Conservation (phyloP, 2,797 vertebrate species). For the Erpetoichthys calabaricus region DNA sequence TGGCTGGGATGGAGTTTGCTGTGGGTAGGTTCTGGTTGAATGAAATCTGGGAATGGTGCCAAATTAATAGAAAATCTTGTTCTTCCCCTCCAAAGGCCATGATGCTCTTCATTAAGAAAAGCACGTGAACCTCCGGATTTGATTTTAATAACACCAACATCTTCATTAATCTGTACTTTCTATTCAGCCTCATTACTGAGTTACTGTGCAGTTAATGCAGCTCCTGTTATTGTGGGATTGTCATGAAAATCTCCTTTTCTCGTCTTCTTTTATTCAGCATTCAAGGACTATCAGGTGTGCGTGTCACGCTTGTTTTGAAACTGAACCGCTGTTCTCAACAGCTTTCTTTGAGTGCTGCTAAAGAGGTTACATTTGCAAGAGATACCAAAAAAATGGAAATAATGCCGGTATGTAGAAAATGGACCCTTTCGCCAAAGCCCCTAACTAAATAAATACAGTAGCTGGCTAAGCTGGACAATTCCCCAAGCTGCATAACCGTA, state of each 20-base stretch:
- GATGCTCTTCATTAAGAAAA: constrained; percentile 81
- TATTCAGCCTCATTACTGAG: constrained; percentile 63
- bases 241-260: constrained; percentile 42
- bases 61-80: constrained; percentile 81
- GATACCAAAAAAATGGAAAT: constrained; percentile 10
- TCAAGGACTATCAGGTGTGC: constrained; percentile 63
- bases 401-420: constrained; percentile 3
- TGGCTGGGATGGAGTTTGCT: constrained; percentile 68
- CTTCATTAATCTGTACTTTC: constrained; percentile 71
- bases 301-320: constrained; percentile 47
- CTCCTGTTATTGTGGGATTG: constrained; percentile 50
- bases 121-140: constrained; percentile 74
- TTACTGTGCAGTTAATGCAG: constrained; percentile 55
- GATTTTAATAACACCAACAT: constrained; percentile 84
- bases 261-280: constrained; percentile 39
- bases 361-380: constrained; percentile 22
- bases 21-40: constrained; percentile 89
- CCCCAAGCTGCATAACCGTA: constrained; percentile 30
- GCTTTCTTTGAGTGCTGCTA: constrained; percentile 37
- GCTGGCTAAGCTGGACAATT: constrained; percentile 18
- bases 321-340: constrained; percentile 32
- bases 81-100: constrained; percentile 76
- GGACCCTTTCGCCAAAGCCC: constrained; percentile 7
- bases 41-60: constrained; percentile 88
- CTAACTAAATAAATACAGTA: too few species aligned